Evolutionary conservation across 1,140 invertebrate genomes (phyloP).

Genomic region (Aphidius gifuensis): DNA sequence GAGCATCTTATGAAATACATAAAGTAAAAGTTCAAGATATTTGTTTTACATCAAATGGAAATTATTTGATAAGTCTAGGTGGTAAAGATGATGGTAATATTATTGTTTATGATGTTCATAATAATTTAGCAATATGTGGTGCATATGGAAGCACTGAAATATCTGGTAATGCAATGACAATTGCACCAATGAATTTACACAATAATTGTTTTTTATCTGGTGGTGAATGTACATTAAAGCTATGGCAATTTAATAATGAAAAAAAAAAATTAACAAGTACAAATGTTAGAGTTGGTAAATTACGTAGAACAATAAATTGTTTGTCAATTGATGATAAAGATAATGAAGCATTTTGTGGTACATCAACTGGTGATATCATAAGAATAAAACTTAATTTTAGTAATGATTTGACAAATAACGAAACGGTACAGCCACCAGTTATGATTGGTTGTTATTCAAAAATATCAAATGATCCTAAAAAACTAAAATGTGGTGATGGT

Average conservation of each 20-base stretch:
- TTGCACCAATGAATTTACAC: constrained; percentile 59
- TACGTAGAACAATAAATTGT: constrained; percentile 65
- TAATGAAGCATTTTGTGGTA: constrained; percentile 77
- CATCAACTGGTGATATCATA: constrained; percentile 72
- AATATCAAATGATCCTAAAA: constrained; percentile 47
- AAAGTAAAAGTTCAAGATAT: constrained; percentile 81
- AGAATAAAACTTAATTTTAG: constrained; percentile 64
- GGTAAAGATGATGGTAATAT: constrained; percentile 84
- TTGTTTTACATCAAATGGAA: constrained; percentile 75
- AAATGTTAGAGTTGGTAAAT: constrained; percentile 70
- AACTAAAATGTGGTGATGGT: constrained; percentile 44
- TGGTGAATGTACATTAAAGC: constrained; percentile 67
- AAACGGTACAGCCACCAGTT: constrained; percentile 57
- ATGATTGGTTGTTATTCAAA: constrained; percentile 71
- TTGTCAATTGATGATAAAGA: constrained; percentile 66
- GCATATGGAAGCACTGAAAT: constrained; percentile 63
- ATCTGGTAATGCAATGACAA: constrained; percentile 63
- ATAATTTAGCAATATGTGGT: constrained; percentile 64
- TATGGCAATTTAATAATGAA: constrained; percentile 75
- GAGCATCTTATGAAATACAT: constrained; percentile 74
- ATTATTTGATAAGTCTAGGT: constrained; percentile 80
- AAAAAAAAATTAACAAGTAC: constrained; percentile 67
- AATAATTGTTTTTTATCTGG: constrained; percentile 66
- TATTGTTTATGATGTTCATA: constrained; percentile 69
- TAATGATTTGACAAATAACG: constrained; percentile 55